Evolutionary conservation across 2,888 invertebrate genomes (phyloP), one percentile per base, ranked within the genome.

Genomic region (Euphydryas editha): DNA sequence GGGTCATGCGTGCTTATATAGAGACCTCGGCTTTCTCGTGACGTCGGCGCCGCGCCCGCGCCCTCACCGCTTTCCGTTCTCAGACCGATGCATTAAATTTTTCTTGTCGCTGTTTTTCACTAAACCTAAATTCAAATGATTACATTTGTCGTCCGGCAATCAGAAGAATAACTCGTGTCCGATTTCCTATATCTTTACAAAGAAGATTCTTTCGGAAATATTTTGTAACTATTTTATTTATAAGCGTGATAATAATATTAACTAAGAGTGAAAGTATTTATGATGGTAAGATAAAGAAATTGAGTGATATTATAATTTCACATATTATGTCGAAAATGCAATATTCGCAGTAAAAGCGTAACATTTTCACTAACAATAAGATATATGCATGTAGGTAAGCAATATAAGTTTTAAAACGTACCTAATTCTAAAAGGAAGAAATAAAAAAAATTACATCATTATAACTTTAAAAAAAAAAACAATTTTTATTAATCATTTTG

Each of bases 21-120:
- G 85, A 86, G 90, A 82, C 88, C 88, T 88, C 90, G 88, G 84
- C 81, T 86, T 86, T 85, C 83, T 79, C 75, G 83, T 91, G 91
- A 92, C 92, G 91, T 91, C 69, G 81, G 74, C 75, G 67, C 65
- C 70, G 72, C 73, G 71, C 73, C 80, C 75, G 78, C 81, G 65
- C 78, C 73, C 81, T 81, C 79, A 79, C 74, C 78, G 75, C 78
- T 76, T 78, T 75, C 80, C 79, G 74, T 80, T 73, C 77, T 68
- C 71, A 65, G 67, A 61, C 71, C 72, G 65, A 75, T 66, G 72
- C 66, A 69, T 72, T 72, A 7, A 72, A 84, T 81, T 87, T 87
- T 88, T 86, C 85, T 81, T 84, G 83, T 78, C 82, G 80, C 80
- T 78, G 73, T 81, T 88, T 86, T 86, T 83, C 84, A 81, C 79